These are phyloP conservation scores for Acrocera orbiculus DNA, from an alignment of 2,888 invertebrate genomes.

Conservation along the genomic window DNA sequence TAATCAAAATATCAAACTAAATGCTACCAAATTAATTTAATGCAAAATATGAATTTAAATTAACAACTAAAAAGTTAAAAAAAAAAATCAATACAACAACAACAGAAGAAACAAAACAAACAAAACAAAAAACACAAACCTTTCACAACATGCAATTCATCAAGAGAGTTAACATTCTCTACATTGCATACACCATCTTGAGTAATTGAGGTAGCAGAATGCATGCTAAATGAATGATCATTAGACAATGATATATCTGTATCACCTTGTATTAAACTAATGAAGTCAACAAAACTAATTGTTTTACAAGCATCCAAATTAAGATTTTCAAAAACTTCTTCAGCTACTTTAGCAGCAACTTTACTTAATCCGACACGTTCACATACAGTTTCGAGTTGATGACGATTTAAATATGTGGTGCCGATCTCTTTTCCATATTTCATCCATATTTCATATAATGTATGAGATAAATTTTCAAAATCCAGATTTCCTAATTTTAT, in stretches of 20 bases:
- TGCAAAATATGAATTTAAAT: slow-evolving; percentile 5
- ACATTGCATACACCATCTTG: slow-evolving; percentile 6
- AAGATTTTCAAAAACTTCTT: slow-evolving; percentile 47
- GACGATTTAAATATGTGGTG: slow-evolving; percentile 36
- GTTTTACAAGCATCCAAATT: slow-evolving; percentile 26
- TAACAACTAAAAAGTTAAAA: neutral
- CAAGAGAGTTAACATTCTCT: too few species aligned
- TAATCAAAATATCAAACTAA: too few species aligned
- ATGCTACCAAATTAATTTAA: slow-evolving; percentile 5
- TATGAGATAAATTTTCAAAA: slow-evolving; percentile 34
- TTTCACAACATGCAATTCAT: slow-evolving; percentile 11
- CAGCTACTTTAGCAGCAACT: slow-evolving; percentile 42
- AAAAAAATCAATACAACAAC: too few species aligned
- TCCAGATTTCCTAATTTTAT: slow-evolving; percentile 22
- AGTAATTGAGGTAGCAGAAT: neutral
- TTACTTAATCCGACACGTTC: slow-evolving; percentile 44
- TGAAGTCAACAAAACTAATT: slow-evolving; percentile 47
- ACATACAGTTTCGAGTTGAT: slow-evolving; percentile 45
- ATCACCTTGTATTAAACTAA: slow-evolving; percentile 40
- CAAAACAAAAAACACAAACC: slow-evolving; percentile 9
- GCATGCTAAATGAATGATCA: slow-evolving; percentile 2
- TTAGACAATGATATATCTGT: slow-evolving; percentile 14
- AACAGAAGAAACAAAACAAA: too few species aligned
- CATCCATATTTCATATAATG: slow-evolving; percentile 44
- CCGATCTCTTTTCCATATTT: slow-evolving; percentile 35